Evolutionary conservation across 2,113 vertebrate genomes (phyloP), one percentile per base, ranked within the genome.

Genomic region (Conger conger): DNA sequence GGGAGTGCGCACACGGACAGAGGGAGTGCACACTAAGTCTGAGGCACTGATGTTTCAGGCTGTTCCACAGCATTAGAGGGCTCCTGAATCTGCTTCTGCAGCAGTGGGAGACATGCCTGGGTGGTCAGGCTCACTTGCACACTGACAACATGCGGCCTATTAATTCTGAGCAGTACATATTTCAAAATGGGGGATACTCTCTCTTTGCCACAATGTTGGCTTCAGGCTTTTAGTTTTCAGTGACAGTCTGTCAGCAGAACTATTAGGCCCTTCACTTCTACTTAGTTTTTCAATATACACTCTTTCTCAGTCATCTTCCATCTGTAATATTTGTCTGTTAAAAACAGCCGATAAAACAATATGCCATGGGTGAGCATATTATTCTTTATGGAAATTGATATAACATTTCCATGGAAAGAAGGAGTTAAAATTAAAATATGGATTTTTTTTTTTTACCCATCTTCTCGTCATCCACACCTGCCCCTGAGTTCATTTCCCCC

Each of bases 381-480:
- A 73, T 30, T 78, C 76, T 63, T 38, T 2, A 82, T 82, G 54
- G 57, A 60, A 82, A 82, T 82, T 63, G 35, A 0, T 57, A 54
- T 37, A 68, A 68, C 20, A n/a, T 82, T 82, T 18, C 80, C 80
- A 82, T 36, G 80, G 80, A 50, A 82, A 82, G 20, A 68, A 82
- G 35, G 81, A 68, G 81, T 63, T 63, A 37, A 82, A 37, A 82
- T 38, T 35, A 57, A 81, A 33, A 27, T 38, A 60, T 82, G 45
- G 63, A 83, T 37, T 76, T 60, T 85, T 76, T 78, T 17, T 37
- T 78, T 78, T 78, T 18, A 78, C 63, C n/a, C 77, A 33, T 80
- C 36, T 57, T 30, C 68, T 76, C n/a, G 40, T 79, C 53, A 80
- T 77, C 78, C 77, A 45, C 84, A 83, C 83, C 84, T 80, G 15